phyloP scores from a whole-genome alignment of 23 tunicate genomes.

The Diplosoma virens region DNA sequence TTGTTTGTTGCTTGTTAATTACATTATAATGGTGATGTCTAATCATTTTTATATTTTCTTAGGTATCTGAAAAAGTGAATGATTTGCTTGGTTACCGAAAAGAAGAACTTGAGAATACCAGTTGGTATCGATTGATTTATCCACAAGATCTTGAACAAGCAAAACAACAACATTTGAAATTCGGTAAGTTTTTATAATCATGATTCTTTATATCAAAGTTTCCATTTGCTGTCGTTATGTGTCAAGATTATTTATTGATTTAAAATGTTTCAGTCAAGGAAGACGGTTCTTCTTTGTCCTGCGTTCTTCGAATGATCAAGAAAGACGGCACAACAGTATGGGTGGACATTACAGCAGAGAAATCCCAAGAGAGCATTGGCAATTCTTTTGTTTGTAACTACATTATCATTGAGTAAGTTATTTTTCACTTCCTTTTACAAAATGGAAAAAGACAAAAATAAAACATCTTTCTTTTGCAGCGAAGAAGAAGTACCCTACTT shows the following conservation, averaged over 20 bases:
- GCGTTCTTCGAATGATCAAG: conserved; percentile 83
- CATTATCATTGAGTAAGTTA: conserved; percentile 72
- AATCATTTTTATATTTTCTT: no score
- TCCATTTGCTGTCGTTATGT: no score
- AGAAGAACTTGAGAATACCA: conserved; percentile 89
- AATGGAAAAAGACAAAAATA: not conserved
- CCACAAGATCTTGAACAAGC: conserved; percentile 93
- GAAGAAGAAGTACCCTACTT: conserved; percentile 95
- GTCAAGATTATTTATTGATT: not conserved
- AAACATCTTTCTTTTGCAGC: conserved; percentile 26
- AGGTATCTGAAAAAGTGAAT: conserved; percentile 82
- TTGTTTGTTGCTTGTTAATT: not conserved
- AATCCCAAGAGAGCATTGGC: conserved; percentile 81
- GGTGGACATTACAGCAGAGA: conserved; percentile 93
- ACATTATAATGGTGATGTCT: not conserved
- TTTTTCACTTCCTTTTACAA: not conserved
- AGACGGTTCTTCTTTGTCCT: conserved; percentile 91
- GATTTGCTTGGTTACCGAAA: conserved; percentile 80
- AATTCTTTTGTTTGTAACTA: conserved; percentile 93
- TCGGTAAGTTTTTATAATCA: conserved; percentile 73
- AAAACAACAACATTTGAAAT: conserved; percentile 89
- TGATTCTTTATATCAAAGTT: no score
- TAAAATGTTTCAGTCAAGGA: conserved; percentile 63
- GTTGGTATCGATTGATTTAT: conserved; percentile 89
- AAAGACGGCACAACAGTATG: conserved; percentile 74